Percentiles rank a stretch among this genome's conserved stretches.
Conservation (phyloP, 2,113 vertebrate genomes). For the Crypturellus undulatus region DNA sequence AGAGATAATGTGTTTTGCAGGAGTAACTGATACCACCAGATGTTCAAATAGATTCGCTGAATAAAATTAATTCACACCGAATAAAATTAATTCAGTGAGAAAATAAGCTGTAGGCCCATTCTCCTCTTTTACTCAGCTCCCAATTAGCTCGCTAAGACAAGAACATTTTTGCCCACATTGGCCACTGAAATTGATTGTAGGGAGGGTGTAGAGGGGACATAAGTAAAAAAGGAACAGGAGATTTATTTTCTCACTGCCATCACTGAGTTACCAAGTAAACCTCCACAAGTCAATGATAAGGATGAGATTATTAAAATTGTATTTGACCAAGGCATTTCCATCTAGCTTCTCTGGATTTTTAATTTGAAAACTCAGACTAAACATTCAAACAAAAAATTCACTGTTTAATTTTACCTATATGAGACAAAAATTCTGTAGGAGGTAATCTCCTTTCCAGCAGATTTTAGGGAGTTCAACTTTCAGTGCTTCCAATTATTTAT, state of each 20-base stretch:
- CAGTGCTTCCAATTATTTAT: background rate
- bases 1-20: background rate
- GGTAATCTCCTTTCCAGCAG: background rate
- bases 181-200: background rate
- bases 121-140: background rate
- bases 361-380: background rate
- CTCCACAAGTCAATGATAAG: background rate
- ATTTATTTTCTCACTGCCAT: background rate
- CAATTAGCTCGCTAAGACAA: background rate
- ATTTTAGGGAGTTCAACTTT: background rate
- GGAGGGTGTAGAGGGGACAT: background rate
- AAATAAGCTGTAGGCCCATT: background rate
- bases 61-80: background rate
- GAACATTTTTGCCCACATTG: background rate
- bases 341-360: background rate
- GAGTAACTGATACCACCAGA: background rate
- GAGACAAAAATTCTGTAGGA: background rate
- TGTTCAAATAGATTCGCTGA: background rate
- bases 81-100: background rate
- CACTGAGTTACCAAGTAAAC: background rate
- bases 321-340: background rate
- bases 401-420: fast-evolving
- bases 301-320: background rate
- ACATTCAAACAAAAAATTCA: background rate
- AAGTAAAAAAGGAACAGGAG: background rate